Percentiles rank a stretch among this genome's conserved stretches.
These are phyloP conservation scores for Gallinago jamesoni DNA, from an alignment of 2,113 vertebrate species.

Conservation along the genomic window DNA sequence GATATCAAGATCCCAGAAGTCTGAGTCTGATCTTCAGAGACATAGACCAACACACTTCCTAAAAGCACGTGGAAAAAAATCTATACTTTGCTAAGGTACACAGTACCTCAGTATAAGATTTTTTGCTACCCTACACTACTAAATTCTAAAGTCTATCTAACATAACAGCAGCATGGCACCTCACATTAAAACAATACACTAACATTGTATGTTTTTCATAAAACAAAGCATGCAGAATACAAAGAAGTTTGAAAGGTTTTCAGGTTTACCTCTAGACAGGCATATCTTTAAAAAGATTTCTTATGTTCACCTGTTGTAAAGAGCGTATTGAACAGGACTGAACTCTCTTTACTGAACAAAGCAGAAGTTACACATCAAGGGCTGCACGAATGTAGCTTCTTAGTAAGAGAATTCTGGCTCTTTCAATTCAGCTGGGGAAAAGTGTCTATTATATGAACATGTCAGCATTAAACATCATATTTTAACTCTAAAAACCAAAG, in stretches of 20 bases:
- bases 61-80: not conserved
- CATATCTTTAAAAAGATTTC: not conserved
- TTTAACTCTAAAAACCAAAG: not conserved
- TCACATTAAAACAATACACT: not conserved
- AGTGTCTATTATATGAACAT: not conserved
- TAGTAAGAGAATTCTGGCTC: not conserved
- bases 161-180: not conserved
- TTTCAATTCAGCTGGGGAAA: not conserved
- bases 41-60: not conserved
- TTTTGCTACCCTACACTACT: not conserved
- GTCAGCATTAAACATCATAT: not conserved
- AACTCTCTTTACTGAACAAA: not conserved
- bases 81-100: not conserved
- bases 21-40: not conserved
- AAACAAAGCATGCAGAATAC: not conserved
- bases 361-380: not conserved
- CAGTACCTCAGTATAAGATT: too few species aligned
- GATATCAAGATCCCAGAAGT: not conserved
- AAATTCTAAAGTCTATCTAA: not conserved
- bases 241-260: not conserved
- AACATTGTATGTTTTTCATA: not conserved
- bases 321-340: not conserved
- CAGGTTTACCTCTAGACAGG: not conserved
- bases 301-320: not conserved
- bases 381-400: not conserved